Base-by-base conservation (phyloP, 2,888 invertebrate genomes). In the Lacanobia oleracea region DNA sequence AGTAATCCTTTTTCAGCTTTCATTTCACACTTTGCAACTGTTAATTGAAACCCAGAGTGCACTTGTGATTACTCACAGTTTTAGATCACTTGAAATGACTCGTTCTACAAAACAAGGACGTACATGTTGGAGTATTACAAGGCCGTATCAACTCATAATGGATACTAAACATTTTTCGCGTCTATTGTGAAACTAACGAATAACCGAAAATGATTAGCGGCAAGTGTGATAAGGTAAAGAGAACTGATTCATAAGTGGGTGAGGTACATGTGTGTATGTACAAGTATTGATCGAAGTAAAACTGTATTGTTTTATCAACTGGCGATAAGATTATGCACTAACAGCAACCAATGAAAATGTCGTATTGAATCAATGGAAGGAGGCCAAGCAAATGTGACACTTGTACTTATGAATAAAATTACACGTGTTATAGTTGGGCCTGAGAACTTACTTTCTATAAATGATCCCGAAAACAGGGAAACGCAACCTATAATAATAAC, bases 291-390 rank as follows among this genome's bases (percentile, higher is more conserved):
- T 93, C 88, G 89, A 78, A 78, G 88, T 88, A 88, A 89, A 86
- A 86, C 88, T 89, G 90, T 91, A 91, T 90, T 88, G 89, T 89
- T 92, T 93, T 94, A 94, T 94, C 94, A 89, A 85, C 79, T 71
- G 72, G 85, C 92, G 95, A 95, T 95, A 94, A 95, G 95, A 94
- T 95, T 93, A 90, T 88, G 85, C 79, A 81, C 70, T 81, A 81
- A 82, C 87, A 86, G 85, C 86, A 88, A 87, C 92, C 92, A 93
- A 92, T 93, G 88, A 85, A 86, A 85, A 79, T 82, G 77, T 86
- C 82, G 87, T 83, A 86, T 79, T 84, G 68, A 89, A 90, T 89
- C 87, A 79, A 89, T 86, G 83, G 79, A 90, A 90, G 84, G 77
- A 85, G 87, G 85, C 79, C 84, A 86, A 85, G 77, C 81, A 74